Evolutionary conservation across 2,797 vertebrate species (phyloP), one percentile per base, ranked within the genome.

Genomic region (Myioborus miniatus): DNA sequence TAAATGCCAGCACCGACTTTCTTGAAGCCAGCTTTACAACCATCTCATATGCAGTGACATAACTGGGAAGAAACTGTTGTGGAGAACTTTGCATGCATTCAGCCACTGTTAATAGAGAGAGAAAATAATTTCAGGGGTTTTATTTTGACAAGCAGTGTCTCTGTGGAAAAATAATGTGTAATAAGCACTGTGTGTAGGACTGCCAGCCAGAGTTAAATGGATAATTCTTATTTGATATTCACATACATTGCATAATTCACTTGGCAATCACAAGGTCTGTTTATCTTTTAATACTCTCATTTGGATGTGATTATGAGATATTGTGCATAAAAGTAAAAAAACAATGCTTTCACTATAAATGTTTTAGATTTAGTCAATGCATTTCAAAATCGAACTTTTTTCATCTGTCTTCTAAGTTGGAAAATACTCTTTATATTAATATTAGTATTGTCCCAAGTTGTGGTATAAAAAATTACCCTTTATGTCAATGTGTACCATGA

Each of bases 191-290:
- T 52, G 70, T 90, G 67, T 74, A 50, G 59, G 59, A 84, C 43
- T 1, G 3, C 70, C 52, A 90, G 41, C 12, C 23, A 72, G 32
- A 82, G 21, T 49, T 86, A 76, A 95, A 82, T 10, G 27, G 47
- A 52, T 87, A 79, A 94, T 87, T 93, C 62, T 86, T 69, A 30
- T 63, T 79, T 94, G 67, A 91, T 87, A 53, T 84, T 89, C 37
- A 46, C 9, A 12, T 71, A 50, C 17, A 79, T 68, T 74, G 30
- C 87, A 19, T 82, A 71, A 77, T 81, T 93, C 65, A 72, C 41
- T 93, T 91, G 86, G 80, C 56, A 87, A 75, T 59, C 29, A 63
- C 36, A 77, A 70, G 29, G 47, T 84, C 22, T 80, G 70, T 67
- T 82, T 94, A 60, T 82, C 32, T 81, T 95, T 90, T 86, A 87